Evolutionary conservation across 2,113 vertebrate genomes (phyloP).

Genomic region (Ptychochromis oligacanthus): DNA sequence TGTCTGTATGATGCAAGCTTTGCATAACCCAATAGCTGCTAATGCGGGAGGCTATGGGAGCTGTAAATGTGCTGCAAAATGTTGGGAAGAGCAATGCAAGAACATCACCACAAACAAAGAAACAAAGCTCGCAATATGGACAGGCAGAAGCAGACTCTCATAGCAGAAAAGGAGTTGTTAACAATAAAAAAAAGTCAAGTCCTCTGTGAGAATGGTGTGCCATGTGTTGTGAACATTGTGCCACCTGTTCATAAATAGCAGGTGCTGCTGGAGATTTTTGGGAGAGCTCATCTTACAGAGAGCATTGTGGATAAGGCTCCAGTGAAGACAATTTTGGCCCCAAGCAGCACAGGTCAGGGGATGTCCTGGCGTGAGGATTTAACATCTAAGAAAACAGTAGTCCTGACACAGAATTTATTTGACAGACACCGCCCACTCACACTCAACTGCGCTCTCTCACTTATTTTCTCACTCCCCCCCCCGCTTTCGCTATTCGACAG

Average conservation of each 20-base stretch:
- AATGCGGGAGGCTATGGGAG: background rate
- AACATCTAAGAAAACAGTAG: conserved; percentile 57
- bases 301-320: background rate
- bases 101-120: background rate
- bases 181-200: conserved; percentile 8
- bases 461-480: conserved; percentile 44
- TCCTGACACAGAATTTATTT: conserved; percentile 65
- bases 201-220: background rate
- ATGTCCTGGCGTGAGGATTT: conserved; percentile 56
- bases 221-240: conserved; percentile 4
- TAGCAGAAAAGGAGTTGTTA: background rate
- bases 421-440: conserved; percentile 72
- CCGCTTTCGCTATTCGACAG: conserved; percentile 25
- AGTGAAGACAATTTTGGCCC: background rate
- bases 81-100: background rate
- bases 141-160: background rate
- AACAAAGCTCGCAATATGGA: background rate
- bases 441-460: conserved; percentile 33
- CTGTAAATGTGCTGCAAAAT: conserved; percentile 7
- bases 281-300: background rate
- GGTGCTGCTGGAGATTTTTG: background rate
- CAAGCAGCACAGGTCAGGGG: conserved; percentile 18
- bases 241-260: conserved; percentile 35
- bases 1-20: conserved; percentile 52
- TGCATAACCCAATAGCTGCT: conserved; percentile 42